Evolutionary conservation across 2,113 vertebrate species (phyloP), one percentile per base, ranked within the genome.

Genomic region (Leptobrachium ailaonicum): DNA sequence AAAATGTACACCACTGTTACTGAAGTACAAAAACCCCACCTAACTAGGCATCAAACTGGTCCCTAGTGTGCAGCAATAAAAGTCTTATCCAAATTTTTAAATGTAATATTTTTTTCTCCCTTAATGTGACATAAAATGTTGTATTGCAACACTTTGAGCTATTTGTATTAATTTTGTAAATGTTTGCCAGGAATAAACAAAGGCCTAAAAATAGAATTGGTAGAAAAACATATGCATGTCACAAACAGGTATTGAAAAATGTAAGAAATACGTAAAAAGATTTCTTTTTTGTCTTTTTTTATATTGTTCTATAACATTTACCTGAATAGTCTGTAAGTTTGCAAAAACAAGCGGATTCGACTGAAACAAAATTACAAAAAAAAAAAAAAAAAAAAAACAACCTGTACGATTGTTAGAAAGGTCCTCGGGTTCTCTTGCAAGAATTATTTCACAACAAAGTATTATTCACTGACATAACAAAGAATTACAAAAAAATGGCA

Each of bases 381-480:
- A 86, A 56, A 4, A 11, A 32, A 68, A 75, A 83, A 88, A 88
- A 76, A 85, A 86, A 56, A 4, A 11, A 32, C 20, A 32, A 83
- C 20, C 84, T 85, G 87, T 87, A 32, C 20, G 86, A 89, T 88
- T 90, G 89, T 90, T 82, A 86, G 85, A 78, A 82, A 86, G 85
- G 79, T 68, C 84, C 58, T 82, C 69, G 87, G 89, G 80, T 72
- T 85, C 83, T 79, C 76, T 69, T 90, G 87, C 87, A 87, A 89
- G 87, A 89, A 82, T 71, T 83, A 66, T 84, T 71, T 77, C 79
- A 83, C 84, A 87, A 87, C 83, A 3, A 1, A 60, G 69, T 80
- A 86, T 86, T 90, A 88, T 91, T 90, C 90, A 91, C 90, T 88
- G 84, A 89, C 90, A 91, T 89, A 84, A 86, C 85, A 83, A 88